Conservation (phyloP, 1,140 invertebrate genomes). For the Zaprionus lachaisei region DNA sequence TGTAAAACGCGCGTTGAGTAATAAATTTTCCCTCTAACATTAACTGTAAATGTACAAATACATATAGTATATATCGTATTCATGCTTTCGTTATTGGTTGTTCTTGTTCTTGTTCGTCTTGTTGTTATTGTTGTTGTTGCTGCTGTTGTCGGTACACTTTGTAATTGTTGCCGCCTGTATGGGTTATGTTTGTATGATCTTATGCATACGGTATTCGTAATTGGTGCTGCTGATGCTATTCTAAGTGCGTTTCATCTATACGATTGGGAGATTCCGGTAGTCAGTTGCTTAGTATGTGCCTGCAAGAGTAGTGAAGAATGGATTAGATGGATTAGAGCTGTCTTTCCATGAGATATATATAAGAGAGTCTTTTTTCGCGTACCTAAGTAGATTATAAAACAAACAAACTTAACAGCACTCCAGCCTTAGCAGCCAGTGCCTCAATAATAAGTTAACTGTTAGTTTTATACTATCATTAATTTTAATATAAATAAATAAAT, state of each 20-base stretch:
- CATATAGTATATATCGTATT: slow-evolving; percentile 12
- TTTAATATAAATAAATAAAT: too few species aligned
- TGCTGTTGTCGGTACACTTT: slow-evolving; percentile 11
- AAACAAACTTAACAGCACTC: too few species aligned
- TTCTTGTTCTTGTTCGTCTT: slow-evolving; percentile 7
- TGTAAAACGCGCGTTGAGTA: slow-evolving; percentile 75
- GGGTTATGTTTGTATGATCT: slow-evolving; percentile 15
- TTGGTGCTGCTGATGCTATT: slow-evolving; percentile 71
- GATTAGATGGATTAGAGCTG: neutral
- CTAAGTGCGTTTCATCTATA: slow-evolving; percentile 58
- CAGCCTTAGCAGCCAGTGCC: too few species aligned
- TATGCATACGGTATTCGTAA: slow-evolving; percentile 33
- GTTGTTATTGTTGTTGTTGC: slow-evolving; percentile 9
- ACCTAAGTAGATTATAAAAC: too few species aligned
- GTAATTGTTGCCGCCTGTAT: slow-evolving; percentile 11
- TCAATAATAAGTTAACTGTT: too few species aligned
- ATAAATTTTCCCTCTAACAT: slow-evolving; percentile 60
- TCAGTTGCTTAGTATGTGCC: slow-evolving; percentile 59
- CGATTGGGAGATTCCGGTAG: slow-evolving; percentile 9
- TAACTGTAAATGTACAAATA: slow-evolving; percentile 54
- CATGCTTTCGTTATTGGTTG: slow-evolving; percentile 6
- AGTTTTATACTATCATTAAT: too few species aligned
- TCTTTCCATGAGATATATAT: too few species aligned
- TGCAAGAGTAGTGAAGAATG: slow-evolving; percentile 2
- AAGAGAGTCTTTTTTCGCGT: too few species aligned